Base-by-base conservation (phyloP, 2,113 vertebrate genomes). In the Otus sunia region DNA sequence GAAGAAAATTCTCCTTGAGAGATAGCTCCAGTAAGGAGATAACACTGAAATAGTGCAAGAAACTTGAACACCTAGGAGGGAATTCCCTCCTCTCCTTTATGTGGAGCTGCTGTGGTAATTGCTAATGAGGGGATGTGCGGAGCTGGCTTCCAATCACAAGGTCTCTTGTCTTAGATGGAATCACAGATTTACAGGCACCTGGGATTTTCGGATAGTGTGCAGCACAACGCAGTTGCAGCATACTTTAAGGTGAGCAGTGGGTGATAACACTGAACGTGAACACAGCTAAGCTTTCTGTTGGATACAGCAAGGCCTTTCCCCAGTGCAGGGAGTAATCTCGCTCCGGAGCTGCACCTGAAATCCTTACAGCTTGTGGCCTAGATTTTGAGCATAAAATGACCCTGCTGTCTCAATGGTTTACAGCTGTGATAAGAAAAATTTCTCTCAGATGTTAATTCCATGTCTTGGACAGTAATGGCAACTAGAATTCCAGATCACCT, bases 101-200 rank as follows among this genome's bases (percentile, higher is more conserved):
- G 29, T 72, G 74, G 75, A 91, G 53, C 36, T 94, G 72, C 75
- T 95, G 49, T 73, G 72, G 58, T 72, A 47, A n/a, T 75, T 94
- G 86, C 67, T 88, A 9, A 56, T 64, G 34, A 92, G 39, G 50
- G 52, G 30, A 75, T 90, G 62, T 71, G 37, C 63, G 75, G 75
- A 86, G 56, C 88, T 95, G 75, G 58, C 49, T 86, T 92, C 71
- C 93, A 92, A 3, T 86, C 91, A 86, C 68, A 55, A 52, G 79
- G 75, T 96, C 75, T 96, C 75, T 91, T 95, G 79, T 90, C 92
- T 95, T 94, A 79, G 71, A 91, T 95, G 88, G 64, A 90, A 82
- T 92, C 66, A 79, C 86, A 88, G 86, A 76, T 94, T 75, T 85
- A 74, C 82, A 95, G 88, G 78, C 60, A 90, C 67, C 39, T 64